phyloP scores from a whole-genome alignment of 2,797 vertebrate species.

The Etheostoma perlongum region DNA sequence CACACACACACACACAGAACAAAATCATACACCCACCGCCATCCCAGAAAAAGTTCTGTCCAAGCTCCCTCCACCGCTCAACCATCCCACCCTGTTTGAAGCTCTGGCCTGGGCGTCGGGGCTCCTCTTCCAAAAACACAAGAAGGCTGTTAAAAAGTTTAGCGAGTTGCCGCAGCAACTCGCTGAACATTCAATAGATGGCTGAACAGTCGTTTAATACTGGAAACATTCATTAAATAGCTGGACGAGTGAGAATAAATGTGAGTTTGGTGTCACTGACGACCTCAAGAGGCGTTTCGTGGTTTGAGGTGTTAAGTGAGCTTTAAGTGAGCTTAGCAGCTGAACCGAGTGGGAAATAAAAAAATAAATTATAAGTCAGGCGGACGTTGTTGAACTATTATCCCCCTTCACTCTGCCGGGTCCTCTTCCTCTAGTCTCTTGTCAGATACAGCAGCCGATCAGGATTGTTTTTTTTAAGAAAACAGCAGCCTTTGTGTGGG shows the following conservation, averaged over 20 bases:
- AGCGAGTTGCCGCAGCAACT: slow-evolving; percentile 42
- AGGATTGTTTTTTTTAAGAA: slow-evolving; percentile 6
- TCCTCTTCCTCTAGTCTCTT: slow-evolving; percentile 39
- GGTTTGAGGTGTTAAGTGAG: slow-evolving; percentile 74
- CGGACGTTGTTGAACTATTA: slow-evolving; percentile 51
- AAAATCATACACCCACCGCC: slow-evolving; percentile 55
- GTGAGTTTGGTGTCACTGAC: slow-evolving; percentile 55
- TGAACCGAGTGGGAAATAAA: slow-evolving; percentile 62
- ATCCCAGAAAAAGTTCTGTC: slow-evolving; percentile 56
- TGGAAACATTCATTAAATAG: slow-evolving; percentile 77
- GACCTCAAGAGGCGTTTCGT: slow-evolving; percentile 70
- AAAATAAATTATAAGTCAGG: slow-evolving; percentile 47
- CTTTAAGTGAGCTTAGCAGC: slow-evolving; percentile 71
- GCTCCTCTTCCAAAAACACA: slow-evolving; percentile 34
- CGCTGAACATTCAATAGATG: slow-evolving; percentile 80
- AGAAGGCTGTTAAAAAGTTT: slow-evolving; percentile 71
- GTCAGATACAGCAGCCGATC: slow-evolving; percentile 66
- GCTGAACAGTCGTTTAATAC: slow-evolving; percentile 78
- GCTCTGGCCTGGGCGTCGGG: slow-evolving; percentile 32
- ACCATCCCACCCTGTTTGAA: slow-evolving; percentile 49
- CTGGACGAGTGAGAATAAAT: slow-evolving; percentile 47
- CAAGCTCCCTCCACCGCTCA: slow-evolving; percentile 46
- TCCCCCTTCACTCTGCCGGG: slow-evolving; percentile 69
- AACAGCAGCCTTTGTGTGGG: no score
- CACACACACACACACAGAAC: slow-evolving; percentile 31